Base-by-base conservation (phyloP, 2,797 vertebrate genomes). In the Coranthus polyacanthus region DNA sequence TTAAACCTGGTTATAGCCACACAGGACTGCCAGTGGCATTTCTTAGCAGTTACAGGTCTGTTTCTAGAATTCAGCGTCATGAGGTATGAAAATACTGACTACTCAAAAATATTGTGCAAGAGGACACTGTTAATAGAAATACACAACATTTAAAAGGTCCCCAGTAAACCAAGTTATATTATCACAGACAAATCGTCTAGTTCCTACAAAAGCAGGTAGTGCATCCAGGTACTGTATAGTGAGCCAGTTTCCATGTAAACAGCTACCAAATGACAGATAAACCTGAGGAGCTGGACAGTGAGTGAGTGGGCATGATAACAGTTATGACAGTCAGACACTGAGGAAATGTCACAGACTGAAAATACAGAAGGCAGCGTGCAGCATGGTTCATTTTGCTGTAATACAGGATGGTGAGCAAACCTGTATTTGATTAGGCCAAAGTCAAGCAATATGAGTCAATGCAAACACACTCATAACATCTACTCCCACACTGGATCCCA, bases 341-440 rank as follows among this genome's bases (percentile, higher is more conserved):
- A 22, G 12, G 44, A 24, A 38, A 43, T 43, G 26, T 41, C 32
- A 41, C 4, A 4, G 10, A 21, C 13, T 59, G 20, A 50, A 38
- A 49, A 18, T n/a, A n/a, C n/a, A n/a, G n/a, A n/a, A n/a, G n/a
- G n/a, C n/a, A n/a, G n/a, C n/a, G n/a, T n/a, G n/a, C n/a, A n/a
- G n/a, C n/a, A 7, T 1, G 21, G 37, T 9, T 6, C 39, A 34
- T 51, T 34, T 11, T 64, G 54, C 37, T 67, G 37, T 46, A 51
- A 36, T 2, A 18, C 24, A 18, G 12, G 42, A 6, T 1, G 5
- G 21, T 13, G 50, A 77, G 38, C 20, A 64, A 59, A 63, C 10
- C 29, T 53, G 55, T 67, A 58, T 79, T 72, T 62, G 55, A 78
- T 50, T 12, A 72, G 17, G 42, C 32, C 1, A 0, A 52, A 68